Conservation (phyloP, 2,888 invertebrate genomes). For the Brachypalpus laphriformis region DNA sequence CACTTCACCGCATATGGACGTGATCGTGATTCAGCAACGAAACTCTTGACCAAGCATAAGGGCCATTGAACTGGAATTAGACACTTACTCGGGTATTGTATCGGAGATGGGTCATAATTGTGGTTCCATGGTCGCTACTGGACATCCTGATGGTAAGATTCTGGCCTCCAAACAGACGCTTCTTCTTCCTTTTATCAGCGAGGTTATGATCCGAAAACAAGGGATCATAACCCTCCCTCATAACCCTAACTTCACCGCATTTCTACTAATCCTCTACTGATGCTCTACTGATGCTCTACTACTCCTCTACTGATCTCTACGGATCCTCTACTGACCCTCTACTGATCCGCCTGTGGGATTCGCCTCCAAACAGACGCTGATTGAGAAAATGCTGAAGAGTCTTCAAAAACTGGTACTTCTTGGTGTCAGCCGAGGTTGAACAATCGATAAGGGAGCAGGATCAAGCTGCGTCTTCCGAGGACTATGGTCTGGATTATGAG, state of each 20-base stretch:
- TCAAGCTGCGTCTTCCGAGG: constrained; percentile 94
- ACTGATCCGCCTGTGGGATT: no score
- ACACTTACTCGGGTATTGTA: constrained; percentile 95
- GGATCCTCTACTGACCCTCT: no score
- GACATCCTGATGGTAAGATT: constrained; percentile 92
- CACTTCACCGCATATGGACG: no score
- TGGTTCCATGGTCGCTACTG: constrained; percentile 89
- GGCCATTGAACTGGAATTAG: constrained; percentile 94
- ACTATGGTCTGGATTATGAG: constrained; percentile 97
- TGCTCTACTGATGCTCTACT: no score
- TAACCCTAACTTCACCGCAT: no score
- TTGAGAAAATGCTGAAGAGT: constrained; percentile 90
- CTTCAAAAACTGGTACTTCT: constrained; percentile 93
- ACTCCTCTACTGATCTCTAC: no score
- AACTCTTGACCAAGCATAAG: constrained; percentile 97
- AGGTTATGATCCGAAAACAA: no score
- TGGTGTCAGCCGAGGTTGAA: constrained; percentile 94
- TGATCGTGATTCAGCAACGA: constrained; percentile 95
- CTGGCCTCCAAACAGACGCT: constrained; percentile 91
- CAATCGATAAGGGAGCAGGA: constrained; percentile 96
- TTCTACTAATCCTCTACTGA: no score
- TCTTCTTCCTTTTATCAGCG: no score
- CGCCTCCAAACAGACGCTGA: constrained; percentile 88
- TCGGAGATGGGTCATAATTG: constrained; percentile 96
- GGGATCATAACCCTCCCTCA: no score